Evolutionary conservation across 2,113 vertebrate genomes (phyloP), one percentile per base, ranked within the genome.

Genomic region (Heterotilapia buettikoferi): DNA sequence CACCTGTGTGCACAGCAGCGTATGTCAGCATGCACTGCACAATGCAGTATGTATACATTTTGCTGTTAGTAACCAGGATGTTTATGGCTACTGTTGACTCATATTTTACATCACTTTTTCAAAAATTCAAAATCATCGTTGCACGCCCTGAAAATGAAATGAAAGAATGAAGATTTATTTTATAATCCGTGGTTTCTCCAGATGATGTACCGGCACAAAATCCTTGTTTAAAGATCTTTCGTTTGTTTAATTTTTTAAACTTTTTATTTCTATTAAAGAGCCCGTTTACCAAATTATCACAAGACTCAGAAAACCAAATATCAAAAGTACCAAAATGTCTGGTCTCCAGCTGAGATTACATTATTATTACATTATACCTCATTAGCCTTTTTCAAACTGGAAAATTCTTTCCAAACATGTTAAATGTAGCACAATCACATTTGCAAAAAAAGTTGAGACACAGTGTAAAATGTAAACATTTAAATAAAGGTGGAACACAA

Each of bases 121-220:
- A 78, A 78, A 78, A 78, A n/a, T n/a, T 52, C 3, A 0, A 78
- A 50, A 13, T 50, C 16, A 3, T 19, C 18, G 0, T 52, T n/a
- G 45, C 45, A 13, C 11, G 0, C 73, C 45, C 26, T 78, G 26
- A 78, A 78, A 78, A 78, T 8, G 3, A 78, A 78, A 50, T 78
- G 9, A 50, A 50, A 12, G 1, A 78, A 50, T 12, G 71, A 47
- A 47, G 14, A 76, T 29, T 76, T 29, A 47, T 76, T 76, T 76
- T 76, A 76, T 26, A 47, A 29, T 29, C 14, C 1, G 3, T 47
- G 14, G 21, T 18, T 47, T 47, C 14, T 29, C 40, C 40, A 6
- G 9, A 0, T 47, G 24, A 76, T 7, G 24, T 47, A 76, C 19
- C 1, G 1, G 4, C 24, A 0, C 9, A 78, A 78, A 78, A 78